Conservation (phyloP, 2,797 vertebrate genomes). For the Centropyge bicolor region DNA sequence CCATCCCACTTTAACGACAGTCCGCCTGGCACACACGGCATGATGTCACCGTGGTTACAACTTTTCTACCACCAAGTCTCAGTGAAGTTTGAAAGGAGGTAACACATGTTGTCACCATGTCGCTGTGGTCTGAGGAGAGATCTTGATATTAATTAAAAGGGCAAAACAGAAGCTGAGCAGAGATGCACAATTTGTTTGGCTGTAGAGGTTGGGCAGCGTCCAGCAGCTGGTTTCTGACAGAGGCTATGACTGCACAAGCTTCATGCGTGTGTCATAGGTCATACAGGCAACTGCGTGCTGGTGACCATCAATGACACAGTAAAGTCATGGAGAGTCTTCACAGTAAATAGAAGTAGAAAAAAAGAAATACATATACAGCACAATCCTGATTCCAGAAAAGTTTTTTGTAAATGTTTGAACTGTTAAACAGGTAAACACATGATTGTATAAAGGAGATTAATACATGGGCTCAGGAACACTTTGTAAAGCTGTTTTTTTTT, state of each 20-base stretch:
- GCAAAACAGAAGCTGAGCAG: background rate
- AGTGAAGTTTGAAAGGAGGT: background rate
- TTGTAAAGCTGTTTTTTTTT: too few relatives aligned
- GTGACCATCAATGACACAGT: background rate
- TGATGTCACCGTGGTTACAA: background rate
- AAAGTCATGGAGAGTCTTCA: background rate
- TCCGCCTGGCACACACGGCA: background rate
- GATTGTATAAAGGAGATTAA: too few relatives aligned
- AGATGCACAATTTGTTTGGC: background rate
- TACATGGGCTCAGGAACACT: too few relatives aligned
- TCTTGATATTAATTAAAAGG: background rate
- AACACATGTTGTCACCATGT: background rate
- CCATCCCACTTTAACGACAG: background rate
- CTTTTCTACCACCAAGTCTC: background rate
- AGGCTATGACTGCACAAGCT: background rate
- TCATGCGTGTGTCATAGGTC: background rate
- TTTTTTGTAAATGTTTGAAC: too few relatives aligned
- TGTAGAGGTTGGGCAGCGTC: background rate
- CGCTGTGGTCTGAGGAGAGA: background rate
- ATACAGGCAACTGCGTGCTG: background rate
- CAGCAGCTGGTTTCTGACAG: constrained; percentile 7
- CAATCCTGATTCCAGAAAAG: too few relatives aligned
- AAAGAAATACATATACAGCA: background rate
- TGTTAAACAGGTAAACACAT: too few relatives aligned
- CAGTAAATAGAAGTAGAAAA: background rate